Percentiles rank a stretch among this genome's conserved stretches.
These are phyloP conservation scores for Pararge aegeria DNA, from an alignment of 1,140 invertebrate species.

Conservation along the genomic window DNA sequence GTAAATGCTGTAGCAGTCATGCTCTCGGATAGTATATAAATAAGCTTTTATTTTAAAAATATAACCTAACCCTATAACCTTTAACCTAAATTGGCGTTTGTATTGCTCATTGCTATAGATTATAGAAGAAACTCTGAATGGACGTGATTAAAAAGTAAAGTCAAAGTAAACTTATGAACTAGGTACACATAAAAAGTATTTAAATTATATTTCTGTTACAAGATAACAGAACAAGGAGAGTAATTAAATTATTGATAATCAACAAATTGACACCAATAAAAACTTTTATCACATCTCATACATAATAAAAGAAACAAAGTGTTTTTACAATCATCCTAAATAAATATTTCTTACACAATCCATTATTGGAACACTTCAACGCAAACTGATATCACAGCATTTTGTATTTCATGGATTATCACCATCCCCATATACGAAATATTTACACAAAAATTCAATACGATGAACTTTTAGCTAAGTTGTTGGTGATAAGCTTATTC, in stretches of 20 bases:
- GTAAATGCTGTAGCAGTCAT: constrained; percentile 36
- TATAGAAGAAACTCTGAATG: constrained; percentile 34
- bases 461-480: constrained; percentile 27
- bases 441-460: constrained; percentile 57
- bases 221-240: background rate
- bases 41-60: constrained; percentile 45
- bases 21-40: constrained; percentile 38
- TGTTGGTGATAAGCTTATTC: constrained; percentile 30
- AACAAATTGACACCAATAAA: background rate
- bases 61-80: constrained; percentile 35
- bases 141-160: constrained; percentile 32
- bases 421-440: constrained; percentile 48
- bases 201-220: background rate
- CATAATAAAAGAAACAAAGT: background rate
- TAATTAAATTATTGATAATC: background rate
- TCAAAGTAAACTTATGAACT: constrained; percentile 23
- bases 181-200: background rate
- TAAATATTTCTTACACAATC: constrained; percentile 11
- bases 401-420: constrained; percentile 59
- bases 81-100: constrained; percentile 70
- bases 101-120: constrained; percentile 50
- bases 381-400: constrained; percentile 77
- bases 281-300: background rate
- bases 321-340: background rate
- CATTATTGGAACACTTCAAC: constrained; percentile 40